Evolutionary conservation across 2,888 invertebrate species (phyloP).

Genomic region (Seira ritae): DNA sequence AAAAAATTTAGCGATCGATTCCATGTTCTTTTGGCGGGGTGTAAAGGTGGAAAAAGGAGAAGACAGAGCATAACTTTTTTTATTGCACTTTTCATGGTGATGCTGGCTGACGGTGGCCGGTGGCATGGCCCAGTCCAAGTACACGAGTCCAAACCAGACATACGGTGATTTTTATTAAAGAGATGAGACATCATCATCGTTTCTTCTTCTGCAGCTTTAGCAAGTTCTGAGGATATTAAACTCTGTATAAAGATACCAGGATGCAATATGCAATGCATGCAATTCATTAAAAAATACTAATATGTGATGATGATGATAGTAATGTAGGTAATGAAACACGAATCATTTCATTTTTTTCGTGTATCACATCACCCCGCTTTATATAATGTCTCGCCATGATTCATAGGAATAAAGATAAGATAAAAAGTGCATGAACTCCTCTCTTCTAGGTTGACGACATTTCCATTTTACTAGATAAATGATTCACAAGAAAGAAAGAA

Average conservation of each 20-base stretch:
- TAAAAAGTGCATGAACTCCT: background rate
- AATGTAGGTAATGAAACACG: too few species aligned
- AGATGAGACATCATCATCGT: background rate
- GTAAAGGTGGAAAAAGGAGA: conserved; percentile 5
- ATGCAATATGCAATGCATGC: too few species aligned
- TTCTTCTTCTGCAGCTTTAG: too few species aligned
- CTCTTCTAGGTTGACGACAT: conserved; percentile 30
- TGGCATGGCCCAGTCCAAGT: background rate
- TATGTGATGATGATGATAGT: too few species aligned
- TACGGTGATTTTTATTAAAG: background rate
- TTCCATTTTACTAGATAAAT: background rate
- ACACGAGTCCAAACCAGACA: background rate
- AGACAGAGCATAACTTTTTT: background rate
- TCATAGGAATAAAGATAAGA: too few species aligned
- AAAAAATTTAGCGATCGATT: background rate
- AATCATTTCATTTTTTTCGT: too few species aligned
- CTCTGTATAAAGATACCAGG: too few species aligned
- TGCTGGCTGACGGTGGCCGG: background rate
- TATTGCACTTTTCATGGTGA: background rate
- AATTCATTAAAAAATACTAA: too few species aligned
- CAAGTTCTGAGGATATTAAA: too few species aligned
- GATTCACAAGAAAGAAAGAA: background rate
- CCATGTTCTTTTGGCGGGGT: background rate
- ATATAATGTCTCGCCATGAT: too few species aligned
- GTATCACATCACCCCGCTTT: too few species aligned